Evolutionary conservation across 2,888 invertebrate species (phyloP).

Genomic region (Noctuana brunneofusca): DNA sequence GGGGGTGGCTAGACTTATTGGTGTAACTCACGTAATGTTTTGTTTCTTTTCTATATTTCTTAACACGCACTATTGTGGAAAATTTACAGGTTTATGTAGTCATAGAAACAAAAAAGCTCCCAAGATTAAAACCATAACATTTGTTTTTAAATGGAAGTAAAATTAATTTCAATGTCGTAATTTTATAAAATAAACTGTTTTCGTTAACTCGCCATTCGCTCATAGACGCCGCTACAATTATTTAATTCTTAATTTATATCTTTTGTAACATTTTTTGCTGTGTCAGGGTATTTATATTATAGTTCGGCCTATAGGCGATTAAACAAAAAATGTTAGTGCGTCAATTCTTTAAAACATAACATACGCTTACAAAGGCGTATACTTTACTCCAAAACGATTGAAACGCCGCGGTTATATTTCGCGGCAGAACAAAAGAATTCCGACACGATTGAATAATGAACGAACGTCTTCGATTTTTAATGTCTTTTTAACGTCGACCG

Average conservation of each 20-base stretch:
- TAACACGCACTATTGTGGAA: not conserved
- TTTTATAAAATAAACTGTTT: no score
- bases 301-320: not conserved
- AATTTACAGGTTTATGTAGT: no score
- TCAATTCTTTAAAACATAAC: slow-evolving; percentile 17
- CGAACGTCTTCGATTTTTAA: slow-evolving; percentile 28
- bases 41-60: not conserved
- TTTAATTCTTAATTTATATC: no score
- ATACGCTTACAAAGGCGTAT: slow-evolving; percentile 7
- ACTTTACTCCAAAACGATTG: slow-evolving; percentile 6
- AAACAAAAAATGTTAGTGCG: not conserved
- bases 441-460: slow-evolving; percentile 33
- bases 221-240: no score
- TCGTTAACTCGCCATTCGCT: no score
- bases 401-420: slow-evolving; percentile 24
- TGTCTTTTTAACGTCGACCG: slow-evolving; percentile 24
- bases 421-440: slow-evolving; percentile 32
- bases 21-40: slow-evolving; percentile 16
- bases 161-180: no score
- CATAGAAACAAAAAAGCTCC: no score
- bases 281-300: no score
- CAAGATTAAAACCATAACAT: no score
- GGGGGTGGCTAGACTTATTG: slow-evolving; percentile 32
- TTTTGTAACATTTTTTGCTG: no score
- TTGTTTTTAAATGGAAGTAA: no score